Evolutionary conservation across 2,888 invertebrate species (phyloP), one percentile per base, ranked within the genome.

Genomic region (Phyllotreta striolata): DNA sequence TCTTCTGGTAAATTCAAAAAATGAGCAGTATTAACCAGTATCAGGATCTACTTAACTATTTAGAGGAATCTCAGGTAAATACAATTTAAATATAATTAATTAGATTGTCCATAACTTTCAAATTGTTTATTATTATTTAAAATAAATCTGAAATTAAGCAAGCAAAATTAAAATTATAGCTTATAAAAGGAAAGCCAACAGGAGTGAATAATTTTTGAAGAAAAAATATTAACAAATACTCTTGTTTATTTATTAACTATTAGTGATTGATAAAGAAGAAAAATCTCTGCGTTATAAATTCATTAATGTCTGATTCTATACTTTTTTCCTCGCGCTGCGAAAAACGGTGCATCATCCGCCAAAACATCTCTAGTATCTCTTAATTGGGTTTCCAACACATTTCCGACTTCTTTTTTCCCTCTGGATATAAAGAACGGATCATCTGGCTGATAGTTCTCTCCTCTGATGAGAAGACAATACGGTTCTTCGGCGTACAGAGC

Each of bases 401-500:
- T 6, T 13, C 55, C 52, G 7, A 71, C 83, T 81, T 39, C 84
- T 82, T 76, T 77, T 68, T 79, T 78, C 8, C 80, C 81, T 60
- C 79, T 72, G 3, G 79, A 77, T n/a, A 76, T 73, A 63, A 77
- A 80, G 67, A 77, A 80, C 0, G 79, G 79, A 66, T 77, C 74
- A 67, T 70, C 70, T 43, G 64, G 65, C 39, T 59, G 9, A 57
- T n/a, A 39, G 37, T 12, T 72, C 72, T 63, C 80, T 82, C 69
- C 83, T 82, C 58, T 83, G 2, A 86, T 81, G 60, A 85, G 68
- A 70, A 86, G 81, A 77, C 83, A 87, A 63, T 80, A 81, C 0
- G 87, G 87, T 74, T 86, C 84, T 14, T 86, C 85, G 0, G 83
- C 86, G 67, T 78, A 85, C 40, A 86, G 80, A 69, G 79, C 80